Evolutionary conservation across 2,113 vertebrate genomes (phyloP).

Genomic region (Chiloscyllium plagiosum): DNA sequence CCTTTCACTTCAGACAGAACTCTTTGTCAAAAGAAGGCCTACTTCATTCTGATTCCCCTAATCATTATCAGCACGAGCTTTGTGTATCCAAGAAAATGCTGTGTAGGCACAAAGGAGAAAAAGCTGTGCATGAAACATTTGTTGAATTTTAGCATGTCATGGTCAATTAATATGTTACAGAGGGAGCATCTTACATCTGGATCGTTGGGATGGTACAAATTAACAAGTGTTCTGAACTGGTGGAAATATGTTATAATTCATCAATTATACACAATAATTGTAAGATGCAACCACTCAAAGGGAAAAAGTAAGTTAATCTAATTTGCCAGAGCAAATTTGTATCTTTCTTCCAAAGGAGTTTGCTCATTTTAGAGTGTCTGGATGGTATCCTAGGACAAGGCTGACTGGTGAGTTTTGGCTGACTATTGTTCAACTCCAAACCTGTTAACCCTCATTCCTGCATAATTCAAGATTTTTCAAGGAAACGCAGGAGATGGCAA

Average conservation of each 20-base stretch:
- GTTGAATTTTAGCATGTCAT: slow-evolving; percentile 41
- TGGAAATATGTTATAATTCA: neutral
- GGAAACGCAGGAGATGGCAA: neutral
- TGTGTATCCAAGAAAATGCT: slow-evolving; percentile 52
- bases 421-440: neutral
- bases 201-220: neutral
- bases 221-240: neutral
- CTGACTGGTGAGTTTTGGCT: neutral
- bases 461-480: neutral
- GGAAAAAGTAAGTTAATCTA: neutral
- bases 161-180: slow-evolving; percentile 48
- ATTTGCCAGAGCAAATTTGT: neutral
- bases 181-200: slow-evolving; percentile 39
- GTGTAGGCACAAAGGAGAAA: slow-evolving; percentile 54
- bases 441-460: neutral
- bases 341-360: neutral
- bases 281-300: neutral
- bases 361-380: neutral
- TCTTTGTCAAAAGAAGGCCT: slow-evolving; percentile 57
- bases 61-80: slow-evolving; percentile 49
- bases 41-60: slow-evolving; percentile 51
- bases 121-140: slow-evolving; percentile 37
- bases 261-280: neutral
- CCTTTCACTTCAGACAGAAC: slow-evolving; percentile 51
- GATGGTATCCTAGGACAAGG: neutral